Percentiles rank a stretch among this genome's conserved stretches.
Evolutionary conservation across 2,797 vertebrate genomes (phyloP).

Genomic region (Neosalanx taihuensis): DNA sequence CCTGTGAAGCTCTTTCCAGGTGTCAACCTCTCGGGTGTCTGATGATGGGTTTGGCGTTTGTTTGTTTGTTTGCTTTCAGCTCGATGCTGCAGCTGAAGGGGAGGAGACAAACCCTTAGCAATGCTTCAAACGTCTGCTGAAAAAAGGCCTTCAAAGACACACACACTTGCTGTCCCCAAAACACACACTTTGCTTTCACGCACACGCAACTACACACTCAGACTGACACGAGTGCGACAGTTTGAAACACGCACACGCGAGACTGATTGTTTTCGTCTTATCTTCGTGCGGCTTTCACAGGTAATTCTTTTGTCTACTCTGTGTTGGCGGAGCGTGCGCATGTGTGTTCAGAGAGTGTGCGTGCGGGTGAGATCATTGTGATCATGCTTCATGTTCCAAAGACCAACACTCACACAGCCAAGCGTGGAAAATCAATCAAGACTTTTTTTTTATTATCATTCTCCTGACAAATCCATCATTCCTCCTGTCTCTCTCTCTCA

Average conservation of each 20-base stretch:
- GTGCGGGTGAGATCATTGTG: neutral
- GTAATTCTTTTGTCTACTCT: neutral
- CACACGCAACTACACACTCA: conserved; percentile 5
- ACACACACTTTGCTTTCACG: neutral
- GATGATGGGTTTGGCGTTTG: neutral
- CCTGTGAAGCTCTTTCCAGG: conserved; percentile 7
- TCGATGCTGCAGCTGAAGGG: neutral
- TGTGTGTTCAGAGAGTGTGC: neutral
- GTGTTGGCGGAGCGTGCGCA: neutral
- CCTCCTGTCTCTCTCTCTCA: neutral
- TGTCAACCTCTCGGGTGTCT: conserved; percentile 2
- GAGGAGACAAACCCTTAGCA: neutral
- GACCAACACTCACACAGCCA: conserved; percentile 17
- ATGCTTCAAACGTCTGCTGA: conserved; percentile 5
- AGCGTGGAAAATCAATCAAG: conserved; percentile 29
- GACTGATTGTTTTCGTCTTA: neutral
- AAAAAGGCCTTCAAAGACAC: conserved; percentile 7
- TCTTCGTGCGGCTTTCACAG: neutral
- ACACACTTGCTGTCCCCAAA: neutral
- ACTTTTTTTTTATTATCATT: conserved; percentile 23
- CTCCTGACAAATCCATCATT: conserved; percentile 15
- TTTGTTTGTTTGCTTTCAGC: conserved; percentile 2
- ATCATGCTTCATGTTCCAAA: conserved; percentile 14
- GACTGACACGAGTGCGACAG: neutral
- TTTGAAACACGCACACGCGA: neutral